A percentile compares a stretch with the other conserved stretches of the same genome.
Evolutionary conservation across 2,113 vertebrate species (phyloP).

Genomic region (Murina feae): DNA sequence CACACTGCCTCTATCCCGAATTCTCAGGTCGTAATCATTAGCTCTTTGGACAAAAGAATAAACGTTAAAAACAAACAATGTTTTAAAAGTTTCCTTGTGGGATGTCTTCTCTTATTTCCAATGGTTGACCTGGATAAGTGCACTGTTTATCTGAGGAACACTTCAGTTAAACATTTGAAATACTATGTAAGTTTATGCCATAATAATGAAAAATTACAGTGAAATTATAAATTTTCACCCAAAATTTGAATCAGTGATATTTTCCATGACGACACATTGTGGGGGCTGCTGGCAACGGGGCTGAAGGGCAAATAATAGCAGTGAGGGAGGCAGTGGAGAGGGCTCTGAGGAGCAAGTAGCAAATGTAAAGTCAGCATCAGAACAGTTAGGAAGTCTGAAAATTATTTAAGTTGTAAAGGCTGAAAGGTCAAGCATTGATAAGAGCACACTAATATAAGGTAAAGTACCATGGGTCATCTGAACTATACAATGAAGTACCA

Average conservation of each 20-base stretch:
- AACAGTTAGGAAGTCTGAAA: neutral
- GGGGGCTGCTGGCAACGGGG: neutral
- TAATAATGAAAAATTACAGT: neutral
- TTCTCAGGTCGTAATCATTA: neutral
- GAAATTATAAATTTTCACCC: neutral
- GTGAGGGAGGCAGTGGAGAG: neutral
- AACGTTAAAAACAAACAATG: neutral
- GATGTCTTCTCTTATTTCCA: neutral
- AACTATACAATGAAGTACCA: neutral
- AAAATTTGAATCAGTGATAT: neutral
- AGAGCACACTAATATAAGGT: neutral
- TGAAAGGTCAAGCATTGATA: neutral
- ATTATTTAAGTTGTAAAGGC: neutral
- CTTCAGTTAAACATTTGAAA: constrained; percentile 39
- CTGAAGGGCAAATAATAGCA: neutral
- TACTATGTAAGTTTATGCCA: neutral
- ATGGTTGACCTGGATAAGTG: neutral
- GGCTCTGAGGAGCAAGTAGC: neutral
- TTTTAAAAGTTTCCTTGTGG: neutral
- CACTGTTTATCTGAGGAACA: neutral
- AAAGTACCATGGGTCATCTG: neutral
- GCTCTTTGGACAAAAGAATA: neutral
- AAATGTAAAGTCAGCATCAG: neutral
- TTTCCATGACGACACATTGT: neutral
- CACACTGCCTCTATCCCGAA: neutral